Conservation (phyloP, 2,113 vertebrate species). For the Puntigrus tetrazona region DNA sequence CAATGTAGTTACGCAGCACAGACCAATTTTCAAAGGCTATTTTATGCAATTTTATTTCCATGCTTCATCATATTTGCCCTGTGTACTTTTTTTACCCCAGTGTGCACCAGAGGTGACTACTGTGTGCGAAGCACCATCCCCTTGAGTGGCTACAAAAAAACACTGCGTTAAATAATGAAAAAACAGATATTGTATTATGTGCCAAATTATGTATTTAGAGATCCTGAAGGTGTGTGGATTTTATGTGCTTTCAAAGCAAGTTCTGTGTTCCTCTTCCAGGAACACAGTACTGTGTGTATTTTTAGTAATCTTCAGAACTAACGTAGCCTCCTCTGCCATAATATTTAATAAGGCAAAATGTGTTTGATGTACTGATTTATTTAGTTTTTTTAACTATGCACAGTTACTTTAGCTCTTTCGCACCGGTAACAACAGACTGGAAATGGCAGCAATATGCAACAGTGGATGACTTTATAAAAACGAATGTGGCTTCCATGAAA, state of each 20-base stretch:
- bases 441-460: constrained; percentile 49
- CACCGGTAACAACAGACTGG: background rate
- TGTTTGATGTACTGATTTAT: background rate
- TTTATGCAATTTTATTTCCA: background rate
- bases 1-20: background rate
- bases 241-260: background rate
- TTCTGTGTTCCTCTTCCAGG: background rate
- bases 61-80: constrained; percentile 9
- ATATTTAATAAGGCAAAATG: background rate
- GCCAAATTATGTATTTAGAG: background rate
- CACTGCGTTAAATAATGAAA: background rate
- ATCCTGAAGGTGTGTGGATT: background rate
- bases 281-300: background rate
- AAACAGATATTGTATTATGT: background rate
- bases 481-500: constrained; percentile 54
- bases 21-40: background rate
- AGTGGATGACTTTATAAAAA: constrained; percentile 60
- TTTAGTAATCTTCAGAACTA: background rate
- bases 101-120: constrained; percentile 46
- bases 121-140: constrained; percentile 35
- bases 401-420: background rate
- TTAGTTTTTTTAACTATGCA: background rate
- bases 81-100: constrained; percentile 18
- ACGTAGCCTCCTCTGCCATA: background rate
- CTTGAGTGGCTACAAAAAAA: constrained; percentile 7